A percentile compares a stretch with the other conserved stretches of the same genome.
Conservation (phyloP, 2,113 vertebrate genomes). For the Archocentrus centrarchus region DNA sequence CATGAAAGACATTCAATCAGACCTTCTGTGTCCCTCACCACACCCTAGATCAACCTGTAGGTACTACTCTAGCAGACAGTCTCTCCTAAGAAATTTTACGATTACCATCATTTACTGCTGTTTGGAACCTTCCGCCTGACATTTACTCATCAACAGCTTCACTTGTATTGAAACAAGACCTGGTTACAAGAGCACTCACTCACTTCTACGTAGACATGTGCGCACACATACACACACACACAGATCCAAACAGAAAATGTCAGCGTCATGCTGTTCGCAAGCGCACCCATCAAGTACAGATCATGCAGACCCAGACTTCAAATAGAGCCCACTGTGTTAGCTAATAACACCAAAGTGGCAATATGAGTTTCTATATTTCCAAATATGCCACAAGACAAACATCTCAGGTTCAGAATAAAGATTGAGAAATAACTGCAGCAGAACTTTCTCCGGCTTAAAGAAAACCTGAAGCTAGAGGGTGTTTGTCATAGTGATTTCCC, state of each 20-base stretch:
- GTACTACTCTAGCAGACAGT: not conserved
- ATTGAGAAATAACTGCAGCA: conserved; percentile 23
- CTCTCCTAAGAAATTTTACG: not conserved
- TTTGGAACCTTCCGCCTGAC: not conserved
- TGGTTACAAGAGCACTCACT: not conserved
- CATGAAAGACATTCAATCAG: not conserved
- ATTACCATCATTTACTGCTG: not conserved
- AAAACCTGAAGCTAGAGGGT: conserved; percentile 19
- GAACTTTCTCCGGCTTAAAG: not conserved
- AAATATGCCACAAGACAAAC: conserved; percentile 36
- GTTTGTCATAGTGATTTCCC: conserved; percentile 57
- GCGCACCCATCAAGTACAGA: not conserved
- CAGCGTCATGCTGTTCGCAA: not conserved
- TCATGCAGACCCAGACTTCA: not conserved
- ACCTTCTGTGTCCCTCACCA: not conserved
- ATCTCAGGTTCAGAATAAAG: not conserved
- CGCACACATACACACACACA: not conserved
- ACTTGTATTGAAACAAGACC: not conserved
- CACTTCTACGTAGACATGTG: not conserved
- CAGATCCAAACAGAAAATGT: not conserved
- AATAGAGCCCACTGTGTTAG: not conserved
- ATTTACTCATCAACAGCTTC: not conserved
- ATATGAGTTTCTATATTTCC: conserved; percentile 15
- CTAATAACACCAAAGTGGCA: conserved; percentile 6
- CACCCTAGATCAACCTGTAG: not conserved